Evolutionary conservation across 2,797 vertebrate species (phyloP).

Genomic region (Tiaroga cobitis): DNA sequence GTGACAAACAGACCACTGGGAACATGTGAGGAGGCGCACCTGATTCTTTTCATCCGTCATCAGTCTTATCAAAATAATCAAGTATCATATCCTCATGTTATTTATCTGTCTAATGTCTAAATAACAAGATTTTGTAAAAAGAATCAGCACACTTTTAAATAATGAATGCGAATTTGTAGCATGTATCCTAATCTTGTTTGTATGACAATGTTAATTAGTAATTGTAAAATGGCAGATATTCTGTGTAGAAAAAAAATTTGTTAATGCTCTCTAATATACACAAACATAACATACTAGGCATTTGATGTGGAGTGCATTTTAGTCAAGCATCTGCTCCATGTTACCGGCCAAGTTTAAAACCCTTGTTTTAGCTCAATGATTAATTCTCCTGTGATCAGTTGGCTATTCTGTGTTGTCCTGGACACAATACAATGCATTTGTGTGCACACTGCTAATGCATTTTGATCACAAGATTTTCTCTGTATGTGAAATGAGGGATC

Average conservation of each 20-base stretch:
- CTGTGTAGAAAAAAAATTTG: neutral
- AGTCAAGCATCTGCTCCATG: conserved; percentile 6
- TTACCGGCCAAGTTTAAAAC: neutral
- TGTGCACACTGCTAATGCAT: neutral
- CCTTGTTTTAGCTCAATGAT: neutral
- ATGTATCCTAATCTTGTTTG: neutral
- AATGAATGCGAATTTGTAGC: neutral
- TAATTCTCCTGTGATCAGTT: neutral
- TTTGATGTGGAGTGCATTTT: neutral
- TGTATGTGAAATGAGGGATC: neutral
- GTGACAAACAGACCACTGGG: conserved; percentile 14
- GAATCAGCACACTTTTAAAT: neutral
- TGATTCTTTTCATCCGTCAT: neutral
- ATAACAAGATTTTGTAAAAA: neutral
- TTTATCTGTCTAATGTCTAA: neutral
- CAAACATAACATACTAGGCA: neutral
- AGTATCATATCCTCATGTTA: neutral
- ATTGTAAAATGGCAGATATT: neutral
- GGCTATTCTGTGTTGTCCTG: neutral
- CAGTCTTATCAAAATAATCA: neutral
- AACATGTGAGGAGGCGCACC: neutral
- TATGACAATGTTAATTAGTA: neutral
- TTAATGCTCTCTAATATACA: neutral
- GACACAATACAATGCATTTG: neutral
- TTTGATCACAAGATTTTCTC: neutral